These are phyloP conservation scores for Drosophila fulvimacula DNA, from an alignment of 2,888 invertebrate genomes.

Conservation along the genomic window DNA sequence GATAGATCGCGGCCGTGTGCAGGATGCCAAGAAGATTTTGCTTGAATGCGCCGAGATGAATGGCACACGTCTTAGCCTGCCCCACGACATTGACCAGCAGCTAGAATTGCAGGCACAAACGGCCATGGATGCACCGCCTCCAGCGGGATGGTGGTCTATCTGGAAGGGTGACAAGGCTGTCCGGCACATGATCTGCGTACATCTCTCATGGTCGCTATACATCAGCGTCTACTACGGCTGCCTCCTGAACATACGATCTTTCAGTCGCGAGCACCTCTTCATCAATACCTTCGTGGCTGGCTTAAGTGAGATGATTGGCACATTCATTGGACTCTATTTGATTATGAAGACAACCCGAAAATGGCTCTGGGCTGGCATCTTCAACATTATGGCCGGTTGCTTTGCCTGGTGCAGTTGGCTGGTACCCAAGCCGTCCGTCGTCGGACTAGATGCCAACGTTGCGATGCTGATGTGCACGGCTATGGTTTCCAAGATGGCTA, in stretches of 20 bases:
- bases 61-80: conserved; percentile 82
- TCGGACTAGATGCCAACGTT: conserved; percentile 75
- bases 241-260: conserved; percentile 85
- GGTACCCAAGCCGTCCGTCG: conserved; percentile 79
- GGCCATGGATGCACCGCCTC: conserved; percentile 83
- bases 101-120: conserved; percentile 84
- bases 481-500: conserved; percentile 85
- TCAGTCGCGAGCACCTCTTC: conserved; percentile 85
- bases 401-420: conserved; percentile 84
- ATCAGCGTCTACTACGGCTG: conserved; percentile 85
- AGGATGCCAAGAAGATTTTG: conserved; percentile 84
- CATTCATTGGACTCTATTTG: conserved; percentile 83
- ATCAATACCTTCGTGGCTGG: conserved; percentile 85
- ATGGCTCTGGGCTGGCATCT: conserved; percentile 84
- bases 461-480: conserved; percentile 84
- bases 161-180: conserved; percentile 84
- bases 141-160: conserved; percentile 84
- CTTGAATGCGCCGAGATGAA: conserved; percentile 84
- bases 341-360: conserved; percentile 83
- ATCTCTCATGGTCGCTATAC: conserved; percentile 84
- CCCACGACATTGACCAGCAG: conserved; percentile 84
- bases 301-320: conserved; percentile 83
- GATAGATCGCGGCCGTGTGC: conserved; percentile 83
- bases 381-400: conserved; percentile 83
- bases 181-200: conserved; percentile 83